Evolutionary conservation across 2,797 vertebrate genomes (phyloP), one percentile per base, ranked within the genome.

Genomic region (Yasuhikotakia modesta): DNA sequence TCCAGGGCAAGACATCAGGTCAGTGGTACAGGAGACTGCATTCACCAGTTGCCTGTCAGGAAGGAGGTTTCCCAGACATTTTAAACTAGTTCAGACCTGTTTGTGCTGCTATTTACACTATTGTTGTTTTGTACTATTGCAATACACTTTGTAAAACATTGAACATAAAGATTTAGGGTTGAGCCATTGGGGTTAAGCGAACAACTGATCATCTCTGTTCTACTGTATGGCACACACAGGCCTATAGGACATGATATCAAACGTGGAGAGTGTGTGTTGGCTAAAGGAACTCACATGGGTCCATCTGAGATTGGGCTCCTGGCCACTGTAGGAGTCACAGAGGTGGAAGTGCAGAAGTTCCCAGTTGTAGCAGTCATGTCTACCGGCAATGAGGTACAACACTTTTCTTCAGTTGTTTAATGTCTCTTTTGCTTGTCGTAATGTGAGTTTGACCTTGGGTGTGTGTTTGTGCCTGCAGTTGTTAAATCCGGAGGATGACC

Each of bases 331-430:
- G 97, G 97, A 70, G 96, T 98, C 88, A 98, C 96, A 0, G 97
- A 99, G 90, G 97, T 99, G 91, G 97, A 96, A 92, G 97, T 99
- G 87, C 96, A 99, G 92, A 99, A 98, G 88, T 98, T 98, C 89
- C 97, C 97, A 10, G 96, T 99, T 83, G 97, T 99, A 87, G 97
- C 97, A n/a, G 96, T 99, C 83, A 99, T 99, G 97, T 98, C 97
- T 84, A 98, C 97, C 86, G 97, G 97, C 84, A 99, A 99, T 68
- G 97, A 98, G 95, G 95, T 97, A 8, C 11, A 8, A 39, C 35
- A 39, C n/a, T n/a, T n/a, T 68, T 12, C 61, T 19, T 70, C 16
- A 43, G 7, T 39, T 39, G 35, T n/a, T 39, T 39, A 8, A 6
- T 39, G 6, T 39, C 35, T 48, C 24, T n/a, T n/a, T 39, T 39